Evolutionary conservation across 2,888 invertebrate genomes (phyloP).

Genomic region (Ophion costatus): DNA sequence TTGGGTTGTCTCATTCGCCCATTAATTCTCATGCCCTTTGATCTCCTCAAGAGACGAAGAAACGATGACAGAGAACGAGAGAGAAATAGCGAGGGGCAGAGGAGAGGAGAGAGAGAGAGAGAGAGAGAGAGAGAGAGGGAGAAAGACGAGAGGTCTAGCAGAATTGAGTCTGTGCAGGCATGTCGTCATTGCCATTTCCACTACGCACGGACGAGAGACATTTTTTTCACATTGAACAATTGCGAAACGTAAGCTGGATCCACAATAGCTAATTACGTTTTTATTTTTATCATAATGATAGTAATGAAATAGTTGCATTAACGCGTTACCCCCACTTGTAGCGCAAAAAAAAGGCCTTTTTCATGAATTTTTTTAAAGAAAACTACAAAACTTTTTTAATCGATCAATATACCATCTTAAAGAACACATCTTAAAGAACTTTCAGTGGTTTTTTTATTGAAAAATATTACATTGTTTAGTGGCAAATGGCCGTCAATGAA

Average conservation of each 20-base stretch:
- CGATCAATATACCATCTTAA: too few relatives aligned
- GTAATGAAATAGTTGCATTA: too few relatives aligned
- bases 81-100: not conserved
- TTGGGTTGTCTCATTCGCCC: conserved; percentile 20
- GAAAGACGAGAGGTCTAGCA: not conserved
- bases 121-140: conserved; percentile 17
- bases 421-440: too few relatives aligned
- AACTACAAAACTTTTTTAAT: too few relatives aligned
- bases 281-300: not conserved
- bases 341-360: too few relatives aligned
- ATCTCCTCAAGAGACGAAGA: conserved; percentile 8
- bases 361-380: too few relatives aligned
- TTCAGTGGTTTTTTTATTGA: too few relatives aligned
- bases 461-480: too few relatives aligned
- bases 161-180: conserved; percentile 37
- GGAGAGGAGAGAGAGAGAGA: conserved; percentile 1
- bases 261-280: conserved; percentile 27
- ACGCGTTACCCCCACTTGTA: too few relatives aligned
- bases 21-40: conserved; percentile 43
- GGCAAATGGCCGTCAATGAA: too few relatives aligned
- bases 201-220: not conserved
- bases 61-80: too few relatives aligned
- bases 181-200: conserved; percentile 6
- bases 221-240: conserved; percentile 42
- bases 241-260: conserved; percentile 31